Evolutionary conservation across 2,797 vertebrate genomes (phyloP).

Genomic region (Chaunax sp.): DNA sequence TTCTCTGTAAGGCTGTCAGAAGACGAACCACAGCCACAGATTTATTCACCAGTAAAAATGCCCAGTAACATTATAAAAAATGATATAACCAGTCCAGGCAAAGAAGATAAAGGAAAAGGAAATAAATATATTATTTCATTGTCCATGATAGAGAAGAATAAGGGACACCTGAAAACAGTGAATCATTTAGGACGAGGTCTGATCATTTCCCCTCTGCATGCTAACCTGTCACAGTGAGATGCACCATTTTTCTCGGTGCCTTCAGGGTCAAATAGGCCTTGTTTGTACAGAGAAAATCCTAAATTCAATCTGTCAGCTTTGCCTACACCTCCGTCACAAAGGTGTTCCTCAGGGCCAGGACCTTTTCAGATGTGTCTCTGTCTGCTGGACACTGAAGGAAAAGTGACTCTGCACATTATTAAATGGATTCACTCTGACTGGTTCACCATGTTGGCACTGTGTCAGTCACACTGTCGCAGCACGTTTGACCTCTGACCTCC

Average conservation of each 20-base stretch:
- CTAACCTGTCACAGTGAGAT: neutral
- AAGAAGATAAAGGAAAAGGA: too few relatives aligned
- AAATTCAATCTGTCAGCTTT: constrained; percentile 32
- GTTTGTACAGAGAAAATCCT: constrained; percentile 9
- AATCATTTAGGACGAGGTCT: too few relatives aligned
- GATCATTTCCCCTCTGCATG: constrained; percentile 5
- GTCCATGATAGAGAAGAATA: too few relatives aligned
- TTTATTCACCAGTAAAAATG: too few relatives aligned
- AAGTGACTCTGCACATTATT: neutral
- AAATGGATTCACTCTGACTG: constrained; percentile 1
- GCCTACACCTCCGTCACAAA: constrained; percentile 10
- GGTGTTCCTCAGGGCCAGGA: neutral
- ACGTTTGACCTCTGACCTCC: neutral
- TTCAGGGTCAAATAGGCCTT: constrained; percentile 6
- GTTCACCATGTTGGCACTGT: neutral
- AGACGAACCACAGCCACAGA: too few relatives aligned
- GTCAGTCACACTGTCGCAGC: neutral
- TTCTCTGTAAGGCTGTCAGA: too few relatives aligned
- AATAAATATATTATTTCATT: too few relatives aligned
- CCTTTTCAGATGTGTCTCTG: constrained; percentile 35
- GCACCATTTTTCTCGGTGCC: constrained; percentile 1
- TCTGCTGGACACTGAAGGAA: constrained; percentile 3
- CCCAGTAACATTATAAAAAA: too few relatives aligned
- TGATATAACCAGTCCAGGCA: too few relatives aligned
- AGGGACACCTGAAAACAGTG: too few relatives aligned